A percentile compares a stretch with the other conserved stretches of the same genome.
Conservation (phyloP, 2,797 vertebrate genomes). For the Thunnus albacares region DNA sequence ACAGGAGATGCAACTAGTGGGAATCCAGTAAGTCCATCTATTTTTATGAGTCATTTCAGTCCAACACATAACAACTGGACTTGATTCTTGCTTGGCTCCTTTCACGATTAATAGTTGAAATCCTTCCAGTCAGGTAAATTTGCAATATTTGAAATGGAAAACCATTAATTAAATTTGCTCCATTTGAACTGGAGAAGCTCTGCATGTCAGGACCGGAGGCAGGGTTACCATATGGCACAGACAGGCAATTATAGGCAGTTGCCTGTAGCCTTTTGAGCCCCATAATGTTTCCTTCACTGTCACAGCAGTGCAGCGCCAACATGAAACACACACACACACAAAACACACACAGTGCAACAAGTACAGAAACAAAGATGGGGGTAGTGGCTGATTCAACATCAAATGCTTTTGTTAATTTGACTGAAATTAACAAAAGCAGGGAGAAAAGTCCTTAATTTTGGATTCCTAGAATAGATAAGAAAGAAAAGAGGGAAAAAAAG, state of each 20-base stretch:
- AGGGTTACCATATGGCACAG: slow-evolving; percentile 54
- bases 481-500: background rate
- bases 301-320: slow-evolving; percentile 23
- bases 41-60: background rate
- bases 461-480: background rate
- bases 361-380: background rate
- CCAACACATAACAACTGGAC: background rate
- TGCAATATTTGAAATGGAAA: slow-evolving; percentile 50
- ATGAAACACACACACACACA: slow-evolving; percentile 1
- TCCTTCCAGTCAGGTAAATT: slow-evolving; percentile 29
- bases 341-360: slow-evolving; percentile 31
- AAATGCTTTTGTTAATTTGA: background rate
- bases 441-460: background rate
- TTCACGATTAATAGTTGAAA: slow-evolving; percentile 18
- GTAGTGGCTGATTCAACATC: background rate
- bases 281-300: slow-evolving; percentile 40
- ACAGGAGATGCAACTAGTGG: slow-evolving; percentile 16
- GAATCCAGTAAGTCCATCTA: background rate
- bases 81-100: slow-evolving; percentile 2
- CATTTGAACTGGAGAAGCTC: slow-evolving; percentile 40
- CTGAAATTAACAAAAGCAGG: background rate
- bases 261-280: slow-evolving; percentile 53
- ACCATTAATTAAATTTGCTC: slow-evolving; percentile 23
- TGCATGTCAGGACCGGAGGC: slow-evolving; percentile 28
- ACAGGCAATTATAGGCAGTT: slow-evolving; percentile 57